A percentile compares a stretch with the other conserved stretches of the same genome.
These are phyloP conservation scores for Chrysaora quinquecirrha DNA, from an alignment of 30 jellyfish, hydroid and myxozoan genomes.

Conservation along the genomic window DNA sequence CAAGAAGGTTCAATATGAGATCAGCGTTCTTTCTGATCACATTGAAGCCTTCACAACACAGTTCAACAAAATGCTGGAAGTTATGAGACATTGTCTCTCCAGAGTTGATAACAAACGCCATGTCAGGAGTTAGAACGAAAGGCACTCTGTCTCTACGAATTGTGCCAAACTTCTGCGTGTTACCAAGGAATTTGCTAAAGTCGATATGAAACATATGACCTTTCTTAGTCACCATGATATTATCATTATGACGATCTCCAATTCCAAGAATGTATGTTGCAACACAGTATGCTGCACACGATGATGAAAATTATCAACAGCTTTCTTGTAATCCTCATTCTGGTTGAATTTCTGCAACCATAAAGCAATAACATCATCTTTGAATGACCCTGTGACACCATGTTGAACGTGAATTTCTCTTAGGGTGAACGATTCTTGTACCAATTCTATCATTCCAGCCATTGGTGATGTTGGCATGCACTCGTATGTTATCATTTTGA, in stretches of 20 bases:
- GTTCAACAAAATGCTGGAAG: constrained; percentile 93
- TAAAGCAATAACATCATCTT: constrained; percentile 81
- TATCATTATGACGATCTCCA: constrained; percentile 99
- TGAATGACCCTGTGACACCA: constrained; percentile 97
- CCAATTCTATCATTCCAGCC: constrained; percentile 86
- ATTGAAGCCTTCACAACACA: constrained; percentile 92
- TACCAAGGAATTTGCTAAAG: constrained; percentile 93
- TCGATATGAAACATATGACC: constrained; percentile 98
- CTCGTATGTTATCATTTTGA: constrained; percentile 76
- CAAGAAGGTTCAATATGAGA: constrained; percentile 81
- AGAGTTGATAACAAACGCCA: constrained; percentile 93
- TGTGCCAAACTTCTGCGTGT: constrained; percentile 88
- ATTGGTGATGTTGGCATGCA: constrained; percentile 95
- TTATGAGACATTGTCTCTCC: constrained; percentile 78
- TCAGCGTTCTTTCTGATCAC: constrained; percentile 78
- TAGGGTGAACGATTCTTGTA: constrained; percentile 81
- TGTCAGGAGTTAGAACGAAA: constrained; percentile 98
- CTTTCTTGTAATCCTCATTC: constrained; percentile 69
- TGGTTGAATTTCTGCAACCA: constrained; percentile 94
- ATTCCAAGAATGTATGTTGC: constrained; percentile 96
- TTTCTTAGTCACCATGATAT: constrained; percentile 87
- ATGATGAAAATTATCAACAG: constrained; percentile 92
- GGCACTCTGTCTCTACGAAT: constrained; percentile 96
- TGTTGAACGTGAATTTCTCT: constrained; percentile 94
- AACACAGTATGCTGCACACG: constrained; percentile 98